Base-by-base conservation (phyloP, 1,140 invertebrate species). In the Drosophila obscura region DNA sequence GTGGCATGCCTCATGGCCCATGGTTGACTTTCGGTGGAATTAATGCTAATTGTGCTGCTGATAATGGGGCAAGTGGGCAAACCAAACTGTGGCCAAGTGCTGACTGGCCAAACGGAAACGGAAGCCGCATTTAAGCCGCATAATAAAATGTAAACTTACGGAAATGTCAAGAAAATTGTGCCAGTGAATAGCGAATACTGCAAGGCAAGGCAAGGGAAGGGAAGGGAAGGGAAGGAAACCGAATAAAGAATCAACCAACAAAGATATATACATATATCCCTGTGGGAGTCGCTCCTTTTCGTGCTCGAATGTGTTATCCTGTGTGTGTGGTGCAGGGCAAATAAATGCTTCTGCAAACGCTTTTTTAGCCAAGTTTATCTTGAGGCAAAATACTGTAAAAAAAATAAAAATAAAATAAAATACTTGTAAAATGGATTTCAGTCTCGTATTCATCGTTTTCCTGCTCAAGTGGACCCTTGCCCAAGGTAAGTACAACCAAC, bases 381-480 rank as follows among this genome's bases (percentile, higher is more conserved):
- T 76, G 73, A 80, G 80, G 72, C 84, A 77, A 89, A 84, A 72
- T 85, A 88, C 84, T 89, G 80, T 83, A 75, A 39, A 5, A 39
- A 5, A 39, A 1, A 39, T 4, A 39, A 1, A 39, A 1, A 39
- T 9, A 31, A 31, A 11, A 11, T 19, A 11, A 13, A 39, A 39
- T 39, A 39, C 35, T 74, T 78, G 78, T 73, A 83, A 91, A 81
- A 91, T 91, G 90, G 90, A 91, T 91, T 81, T 91, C 84, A 82
- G 90, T 79, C 90, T 91, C 80, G 75, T 91, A 78, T 88, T 91
- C 90, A 91, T 91, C 82, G 79, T 91, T 77, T 88, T 91, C 65
- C 80, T 91, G 75, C 82, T 91, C 68, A 91, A 91, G 83, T 91
- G 90, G 90, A 91, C 82, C 59, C 72, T 91, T 88, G 90, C 85